These are phyloP conservation scores for Ctenopoma multispine DNA, from an alignment of 2,797 vertebrate species.

Conservation along the genomic window DNA sequence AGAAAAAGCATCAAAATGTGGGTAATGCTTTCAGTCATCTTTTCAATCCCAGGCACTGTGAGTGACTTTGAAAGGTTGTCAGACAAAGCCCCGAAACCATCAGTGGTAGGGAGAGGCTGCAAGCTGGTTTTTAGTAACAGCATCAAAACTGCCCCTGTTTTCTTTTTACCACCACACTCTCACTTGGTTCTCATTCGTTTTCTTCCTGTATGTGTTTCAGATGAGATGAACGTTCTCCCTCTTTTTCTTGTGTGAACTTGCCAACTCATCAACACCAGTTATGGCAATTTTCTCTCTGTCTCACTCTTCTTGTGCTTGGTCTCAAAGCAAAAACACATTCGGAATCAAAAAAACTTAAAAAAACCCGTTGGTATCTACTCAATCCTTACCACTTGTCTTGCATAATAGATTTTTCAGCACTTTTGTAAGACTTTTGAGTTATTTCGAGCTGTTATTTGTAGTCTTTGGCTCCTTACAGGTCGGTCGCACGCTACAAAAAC, in stretches of 20 bases:
- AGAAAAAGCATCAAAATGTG: slow-evolving; percentile 3
- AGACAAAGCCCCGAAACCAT: slow-evolving; percentile 25
- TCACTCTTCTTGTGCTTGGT: neutral
- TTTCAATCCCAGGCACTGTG: slow-evolving; percentile 33
- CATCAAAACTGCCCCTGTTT: neutral
- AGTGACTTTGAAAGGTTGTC: slow-evolving; percentile 32
- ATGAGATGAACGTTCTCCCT: neutral
- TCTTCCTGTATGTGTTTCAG: neutral
- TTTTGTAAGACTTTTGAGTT: neutral
- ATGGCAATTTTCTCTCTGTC: slow-evolving; percentile 7
- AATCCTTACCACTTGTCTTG: neutral
- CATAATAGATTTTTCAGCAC: neutral
- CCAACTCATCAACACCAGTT: slow-evolving; percentile 17
- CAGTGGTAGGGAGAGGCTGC: neutral
- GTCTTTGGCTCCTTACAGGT: neutral
- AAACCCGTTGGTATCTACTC: neutral
- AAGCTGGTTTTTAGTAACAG: slow-evolving; percentile 30
- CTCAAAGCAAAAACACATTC: slow-evolving; percentile 10
- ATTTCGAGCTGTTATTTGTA: neutral
- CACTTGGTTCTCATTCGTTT: neutral
- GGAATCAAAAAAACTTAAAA: neutral
- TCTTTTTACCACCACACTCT: neutral
- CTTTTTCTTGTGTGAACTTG: slow-evolving; percentile 1
- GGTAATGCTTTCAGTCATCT: slow-evolving; percentile 25
- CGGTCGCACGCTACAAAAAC: too few species aligned